Base-by-base conservation (phyloP, 2,888 invertebrate species). In the Cartodere bifasciata region DNA sequence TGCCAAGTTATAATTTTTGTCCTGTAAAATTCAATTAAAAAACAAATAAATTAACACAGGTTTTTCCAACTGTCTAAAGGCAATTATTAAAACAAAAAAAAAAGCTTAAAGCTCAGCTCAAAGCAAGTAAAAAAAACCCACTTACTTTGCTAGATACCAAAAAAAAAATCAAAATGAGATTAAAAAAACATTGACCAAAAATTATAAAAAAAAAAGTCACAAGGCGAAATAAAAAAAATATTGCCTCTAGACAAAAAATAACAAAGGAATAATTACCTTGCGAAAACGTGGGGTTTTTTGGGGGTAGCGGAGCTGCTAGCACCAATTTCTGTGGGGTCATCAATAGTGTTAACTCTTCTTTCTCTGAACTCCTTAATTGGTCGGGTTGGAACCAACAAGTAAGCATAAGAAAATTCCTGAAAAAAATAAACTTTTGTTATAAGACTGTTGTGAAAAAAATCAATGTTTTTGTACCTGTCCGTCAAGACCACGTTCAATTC, bases 391-490 rank as follows among this genome's bases (percentile, higher is more conserved):
- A 82, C 75, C 40, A 91, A 63, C 36, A 90, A 63, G 53, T 83
- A 80, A 20, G 84, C 83, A 61, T 90, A 92, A 11, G 91, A 91
- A 46, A 87, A 75, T 60, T 90, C 88, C 79, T 81, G 49, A 20
- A 51, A 49, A 35, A 34, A 36, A 17, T 25, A 11, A 27, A 23
- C n/a, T 20, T 20, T 20, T 20, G 20, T n/a, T 6, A 20, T 7
- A 20, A 20, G 6, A 20, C 20, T 20, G 7, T 7, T 20, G 6
- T 7, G 10, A 24, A 24, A 24, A 24, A 24, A 24, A 24, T 11
- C 7, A 10, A 11, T 10, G 11, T 44, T 47, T 53, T n/a, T n/a
- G n/a, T n/a, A 73, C 74, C 62, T 87, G 87, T 31, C 87, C 88
- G 58, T 85, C 83, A 56, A 79, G 76, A 38, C 75, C 76, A 53